Conservation (phyloP, 2,797 vertebrate genomes). For the Todus mexicanus region DNA sequence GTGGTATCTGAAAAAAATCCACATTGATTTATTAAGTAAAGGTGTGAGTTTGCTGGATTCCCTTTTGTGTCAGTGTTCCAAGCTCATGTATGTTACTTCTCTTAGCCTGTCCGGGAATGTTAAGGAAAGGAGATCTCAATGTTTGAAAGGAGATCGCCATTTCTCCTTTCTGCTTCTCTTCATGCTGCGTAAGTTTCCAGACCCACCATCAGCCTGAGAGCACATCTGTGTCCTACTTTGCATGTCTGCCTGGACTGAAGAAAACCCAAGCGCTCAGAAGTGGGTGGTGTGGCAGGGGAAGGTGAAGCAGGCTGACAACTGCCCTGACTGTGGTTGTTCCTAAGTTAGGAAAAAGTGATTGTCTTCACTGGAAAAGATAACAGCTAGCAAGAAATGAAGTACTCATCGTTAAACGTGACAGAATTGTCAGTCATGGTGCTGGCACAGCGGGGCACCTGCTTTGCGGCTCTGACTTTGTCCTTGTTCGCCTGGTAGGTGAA, state of each 20-base stretch:
- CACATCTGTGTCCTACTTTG: accelerated
- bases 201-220: background rate
- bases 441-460: background rate
- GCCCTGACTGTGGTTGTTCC: background rate
- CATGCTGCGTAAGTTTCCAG: background rate
- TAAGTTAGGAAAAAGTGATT: background rate
- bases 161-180: background rate
- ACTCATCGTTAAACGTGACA: accelerated
- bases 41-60: background rate
- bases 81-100: background rate
- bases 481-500: accelerated
- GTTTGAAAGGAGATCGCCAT: background rate
- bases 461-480: background rate
- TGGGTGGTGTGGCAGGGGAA: too few species aligned
- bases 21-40: background rate
- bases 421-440: background rate
- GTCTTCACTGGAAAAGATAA: background rate
- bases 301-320: background rate
- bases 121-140: background rate
- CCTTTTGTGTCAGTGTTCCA: background rate
- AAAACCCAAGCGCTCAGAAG: background rate
- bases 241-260: background rate
- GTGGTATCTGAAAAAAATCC: background rate
- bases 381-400: background rate
- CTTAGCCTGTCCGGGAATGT: too few species aligned